Evolutionary conservation across 2,797 vertebrate genomes (phyloP), one percentile per base, ranked within the genome.

Genomic region (Paramormyrops hopkinsi): DNA sequence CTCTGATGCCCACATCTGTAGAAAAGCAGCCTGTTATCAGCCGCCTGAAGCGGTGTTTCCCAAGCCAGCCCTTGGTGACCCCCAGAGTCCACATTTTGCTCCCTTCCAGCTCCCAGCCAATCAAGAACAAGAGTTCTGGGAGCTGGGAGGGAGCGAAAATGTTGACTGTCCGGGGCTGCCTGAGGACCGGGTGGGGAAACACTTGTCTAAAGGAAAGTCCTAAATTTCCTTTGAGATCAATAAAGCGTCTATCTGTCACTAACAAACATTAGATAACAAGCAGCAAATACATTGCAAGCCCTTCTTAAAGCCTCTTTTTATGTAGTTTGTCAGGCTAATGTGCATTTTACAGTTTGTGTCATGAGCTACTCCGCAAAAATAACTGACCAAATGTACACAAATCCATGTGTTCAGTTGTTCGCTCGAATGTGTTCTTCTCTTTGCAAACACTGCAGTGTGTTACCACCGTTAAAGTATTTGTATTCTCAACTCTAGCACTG

Each of bases 1-100:
- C 92, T 93, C 91, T 22, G 83, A 50, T 22, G 1, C n/a, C 48
- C 48, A 44, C 56, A 91, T 88, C 86, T 92, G 90, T 44, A 90
- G 33, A 62, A 88, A 91, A 41, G 53, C 54, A 44, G 51, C 14
- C 51, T 59, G 53, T n/a, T 87, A 56, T 87, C 51, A 22, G 37
- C 9, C 29, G 3, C 17, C 29, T 44, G 1, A 56, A 25, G 44
- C 0, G 12, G 12, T 37, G 29, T 73, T 73, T 73, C 29, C 65
- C 29, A 37, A 37, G 12, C 1, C 65, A 37, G 69, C 41, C 69
- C 69, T 76, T 5, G 14, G 69, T 6, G 69, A 69, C 69, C 69
- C 69, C 69, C 69, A 19, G 12, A 41, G 69, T 37, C 14, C 69
- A 76, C 33, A 76, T 76, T 76, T 76, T 76, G 69, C 69, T 76